phyloP scores from a whole-genome alignment of 2,888 invertebrate genomes.

The Thymelicus acteon region DNA sequence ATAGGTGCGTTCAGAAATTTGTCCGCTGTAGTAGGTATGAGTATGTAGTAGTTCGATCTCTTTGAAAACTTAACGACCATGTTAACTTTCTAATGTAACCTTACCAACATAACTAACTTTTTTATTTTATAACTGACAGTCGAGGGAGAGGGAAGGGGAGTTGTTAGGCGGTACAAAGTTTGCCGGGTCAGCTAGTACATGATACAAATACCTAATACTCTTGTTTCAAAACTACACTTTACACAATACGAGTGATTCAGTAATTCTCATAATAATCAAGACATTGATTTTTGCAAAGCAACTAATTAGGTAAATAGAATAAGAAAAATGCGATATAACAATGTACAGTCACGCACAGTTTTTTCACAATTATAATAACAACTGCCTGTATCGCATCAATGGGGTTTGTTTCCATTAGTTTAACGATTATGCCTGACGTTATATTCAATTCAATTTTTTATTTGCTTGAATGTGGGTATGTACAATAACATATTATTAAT shows the following conservation, averaged over 20 bases:
- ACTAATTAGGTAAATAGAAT: slow-evolving; percentile 10
- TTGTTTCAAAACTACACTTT: neutral
- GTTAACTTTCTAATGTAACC: no score
- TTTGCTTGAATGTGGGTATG: no score
- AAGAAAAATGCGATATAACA: slow-evolving; percentile 5
- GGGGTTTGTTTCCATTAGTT: slow-evolving; percentile 16
- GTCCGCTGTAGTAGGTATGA: no score
- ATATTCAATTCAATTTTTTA: no score
- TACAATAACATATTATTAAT: no score
- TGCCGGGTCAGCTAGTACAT: neutral
- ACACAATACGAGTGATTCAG: neutral
- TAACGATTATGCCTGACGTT: neutral
- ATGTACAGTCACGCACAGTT: slow-evolving; percentile 17
- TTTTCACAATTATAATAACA: slow-evolving; percentile 22
- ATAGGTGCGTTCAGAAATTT: no score
- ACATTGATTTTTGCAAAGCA: slow-evolving; percentile 23
- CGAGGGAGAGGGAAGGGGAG: no score
- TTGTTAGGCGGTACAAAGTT: no score
- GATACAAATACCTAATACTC: neutral
- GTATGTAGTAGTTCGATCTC: no score
- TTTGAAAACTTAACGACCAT: no score
- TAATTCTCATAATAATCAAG: slow-evolving; percentile 13
- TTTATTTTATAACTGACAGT: no score
- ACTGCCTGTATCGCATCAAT: slow-evolving; percentile 6
- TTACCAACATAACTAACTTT: no score